Evolutionary conservation across 2,113 vertebrate species (phyloP).

Genomic region (Ptyas mucosa): DNA sequence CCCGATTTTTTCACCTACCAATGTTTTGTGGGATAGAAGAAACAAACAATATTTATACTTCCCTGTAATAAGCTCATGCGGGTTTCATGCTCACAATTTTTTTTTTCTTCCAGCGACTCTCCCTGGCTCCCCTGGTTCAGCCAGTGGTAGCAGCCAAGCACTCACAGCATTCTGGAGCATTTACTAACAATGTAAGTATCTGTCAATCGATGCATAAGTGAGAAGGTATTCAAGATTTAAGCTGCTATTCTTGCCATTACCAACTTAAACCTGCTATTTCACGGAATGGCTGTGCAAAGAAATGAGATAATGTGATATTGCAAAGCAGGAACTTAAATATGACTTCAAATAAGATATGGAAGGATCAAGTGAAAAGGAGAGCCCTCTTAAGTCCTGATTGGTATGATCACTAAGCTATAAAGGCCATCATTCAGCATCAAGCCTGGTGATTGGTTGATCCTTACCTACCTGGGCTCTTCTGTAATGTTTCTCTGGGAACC

Average conservation of each 20-base stretch:
- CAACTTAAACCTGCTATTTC: background rate
- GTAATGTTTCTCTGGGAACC: background rate
- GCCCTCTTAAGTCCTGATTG: background rate
- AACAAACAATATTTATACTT: background rate
- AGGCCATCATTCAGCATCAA: background rate
- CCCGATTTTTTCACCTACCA: background rate
- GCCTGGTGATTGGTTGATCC: background rate
- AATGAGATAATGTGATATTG: background rate
- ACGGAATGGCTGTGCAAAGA: background rate
- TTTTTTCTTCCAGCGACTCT: background rate
- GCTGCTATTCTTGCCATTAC: background rate
- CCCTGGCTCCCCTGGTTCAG: background rate
- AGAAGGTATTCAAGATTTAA: background rate
- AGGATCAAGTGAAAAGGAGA: background rate
- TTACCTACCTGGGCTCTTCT: background rate
- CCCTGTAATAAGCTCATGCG: background rate
- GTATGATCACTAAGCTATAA: background rate
- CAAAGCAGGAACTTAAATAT: background rate
- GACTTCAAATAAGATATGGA: background rate
- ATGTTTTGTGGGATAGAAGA: background rate
- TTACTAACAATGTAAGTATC: conserved; percentile 4
- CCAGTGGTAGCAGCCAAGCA: background rate
- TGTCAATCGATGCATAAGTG: background rate
- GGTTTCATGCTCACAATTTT: background rate
- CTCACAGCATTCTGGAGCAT: background rate